Conservation (phyloP, 2,888 invertebrate species). For the Alloplasta piceator region DNA sequence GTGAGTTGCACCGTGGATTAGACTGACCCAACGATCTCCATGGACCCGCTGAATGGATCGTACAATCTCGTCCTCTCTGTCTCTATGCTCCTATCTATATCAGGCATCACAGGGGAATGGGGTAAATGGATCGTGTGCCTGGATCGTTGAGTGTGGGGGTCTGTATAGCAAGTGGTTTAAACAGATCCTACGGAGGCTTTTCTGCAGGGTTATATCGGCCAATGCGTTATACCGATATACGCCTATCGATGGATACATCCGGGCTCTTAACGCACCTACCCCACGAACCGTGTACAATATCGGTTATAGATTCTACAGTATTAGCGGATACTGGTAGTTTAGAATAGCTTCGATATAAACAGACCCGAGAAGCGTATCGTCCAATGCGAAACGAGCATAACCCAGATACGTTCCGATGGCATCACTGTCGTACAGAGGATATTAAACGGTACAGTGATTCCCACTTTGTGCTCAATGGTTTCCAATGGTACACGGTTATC, state of each 20-base stretch:
- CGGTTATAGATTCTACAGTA: slow-evolving; percentile 36
- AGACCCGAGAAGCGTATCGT: slow-evolving; percentile 13
- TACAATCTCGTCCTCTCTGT: slow-evolving; percentile 8
- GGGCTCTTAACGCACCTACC: slow-evolving; percentile 28
- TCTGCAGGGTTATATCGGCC: slow-evolving; percentile 35
- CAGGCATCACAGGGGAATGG: neutral
- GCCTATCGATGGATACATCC: slow-evolving; percentile 34
- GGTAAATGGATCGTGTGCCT: slow-evolving; percentile 46
- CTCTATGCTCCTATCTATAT: neutral
- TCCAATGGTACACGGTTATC: neutral
- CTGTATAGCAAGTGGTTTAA: slow-evolving; percentile 48
- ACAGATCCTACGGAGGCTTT: slow-evolving; percentile 46
- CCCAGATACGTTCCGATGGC: neutral
- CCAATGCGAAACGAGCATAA: slow-evolving; percentile 6
- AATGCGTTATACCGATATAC: slow-evolving; percentile 32
- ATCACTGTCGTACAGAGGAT: neutral
- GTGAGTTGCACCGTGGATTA: slow-evolving; percentile 4
- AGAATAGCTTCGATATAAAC: slow-evolving; percentile 6
- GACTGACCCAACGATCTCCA: slow-evolving; percentile 48
- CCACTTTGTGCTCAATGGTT: neutral
- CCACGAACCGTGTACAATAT: slow-evolving; percentile 12
- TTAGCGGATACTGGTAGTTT: slow-evolving; percentile 19
- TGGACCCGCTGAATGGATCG: slow-evolving; percentile 41
- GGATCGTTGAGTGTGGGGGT: slow-evolving; percentile 7
- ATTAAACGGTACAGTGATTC: slow-evolving; percentile 1